Conservation (phyloP, 1,140 invertebrate species). For the Metopolophium dirhodum region DNA sequence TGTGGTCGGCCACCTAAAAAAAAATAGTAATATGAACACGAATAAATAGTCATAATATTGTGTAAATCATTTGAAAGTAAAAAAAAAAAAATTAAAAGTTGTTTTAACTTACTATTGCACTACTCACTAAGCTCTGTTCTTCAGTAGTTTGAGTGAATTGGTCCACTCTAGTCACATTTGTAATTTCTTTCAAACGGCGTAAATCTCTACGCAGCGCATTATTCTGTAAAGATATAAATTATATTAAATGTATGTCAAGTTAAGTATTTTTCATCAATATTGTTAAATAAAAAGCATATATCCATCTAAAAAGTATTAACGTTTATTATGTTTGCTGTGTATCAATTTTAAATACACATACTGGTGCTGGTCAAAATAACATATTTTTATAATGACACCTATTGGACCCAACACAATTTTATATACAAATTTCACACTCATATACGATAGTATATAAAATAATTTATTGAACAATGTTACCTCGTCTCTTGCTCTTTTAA, state of each 20-base stretch:
- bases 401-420: too few species aligned
- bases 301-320: neutral
- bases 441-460: neutral
- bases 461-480: constrained; percentile 9
- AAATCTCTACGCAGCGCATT: constrained; percentile 28
- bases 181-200: constrained; percentile 45
- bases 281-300: neutral
- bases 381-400: too few species aligned
- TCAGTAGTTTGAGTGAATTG: constrained; percentile 43
- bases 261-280: neutral
- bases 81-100: neutral
- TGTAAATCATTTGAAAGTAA: too few species aligned
- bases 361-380: too few species aligned
- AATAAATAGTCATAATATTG: too few species aligned
- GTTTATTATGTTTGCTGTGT: too few species aligned
- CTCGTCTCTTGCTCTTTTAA: constrained; percentile 41
- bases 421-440: too few species aligned
- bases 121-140: constrained; percentile 44
- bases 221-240: constrained; percentile 19
- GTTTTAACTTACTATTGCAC: constrained; percentile 28
- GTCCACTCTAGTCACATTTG: constrained; percentile 10
- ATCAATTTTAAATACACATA: too few species aligned
- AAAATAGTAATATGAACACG: neutral
- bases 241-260: neutral
- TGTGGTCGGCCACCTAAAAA: constrained; percentile 28